Evolutionary conservation across 2,797 vertebrate species (phyloP).

Genomic region (Pangasius mekongensis): DNA sequence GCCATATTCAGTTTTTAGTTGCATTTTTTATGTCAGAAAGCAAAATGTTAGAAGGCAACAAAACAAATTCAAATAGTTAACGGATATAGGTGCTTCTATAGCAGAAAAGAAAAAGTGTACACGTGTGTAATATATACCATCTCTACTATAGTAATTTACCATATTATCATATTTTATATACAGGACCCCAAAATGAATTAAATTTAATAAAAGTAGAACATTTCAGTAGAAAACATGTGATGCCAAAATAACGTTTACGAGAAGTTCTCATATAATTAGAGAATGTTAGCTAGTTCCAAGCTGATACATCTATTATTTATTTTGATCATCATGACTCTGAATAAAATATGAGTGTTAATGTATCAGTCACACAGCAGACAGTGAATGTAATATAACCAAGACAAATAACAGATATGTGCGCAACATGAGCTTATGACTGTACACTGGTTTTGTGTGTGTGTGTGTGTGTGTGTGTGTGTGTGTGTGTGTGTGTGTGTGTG

Average conservation of each 20-base stretch:
- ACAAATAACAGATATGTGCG: background rate
- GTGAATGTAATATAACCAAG: background rate
- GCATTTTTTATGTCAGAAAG: background rate
- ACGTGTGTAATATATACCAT: background rate
- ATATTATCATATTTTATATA: background rate
- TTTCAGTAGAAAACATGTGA: background rate
- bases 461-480: slow-evolving; percentile 31
- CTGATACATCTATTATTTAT: background rate
- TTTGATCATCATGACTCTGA: background rate
- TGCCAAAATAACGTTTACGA: background rate
- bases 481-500: background rate
- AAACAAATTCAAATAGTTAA: background rate
- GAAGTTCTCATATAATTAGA: background rate
- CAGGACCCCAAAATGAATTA: background rate
- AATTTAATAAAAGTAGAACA: background rate
- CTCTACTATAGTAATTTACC: background rate
- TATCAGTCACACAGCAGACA: background rate
- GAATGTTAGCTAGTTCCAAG: background rate
- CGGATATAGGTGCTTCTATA: background rate
- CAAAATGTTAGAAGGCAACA: background rate
- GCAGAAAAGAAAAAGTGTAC: background rate
- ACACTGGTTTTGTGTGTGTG: slow-evolving; percentile 1
- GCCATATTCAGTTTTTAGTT: background rate
- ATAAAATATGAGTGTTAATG: background rate
- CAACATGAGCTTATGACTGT: background rate